Percentiles rank a stretch among this genome's conserved stretches.
Evolutionary conservation across 2,888 invertebrate species (phyloP).

Genomic region (Eupithecia dodoneata): DNA sequence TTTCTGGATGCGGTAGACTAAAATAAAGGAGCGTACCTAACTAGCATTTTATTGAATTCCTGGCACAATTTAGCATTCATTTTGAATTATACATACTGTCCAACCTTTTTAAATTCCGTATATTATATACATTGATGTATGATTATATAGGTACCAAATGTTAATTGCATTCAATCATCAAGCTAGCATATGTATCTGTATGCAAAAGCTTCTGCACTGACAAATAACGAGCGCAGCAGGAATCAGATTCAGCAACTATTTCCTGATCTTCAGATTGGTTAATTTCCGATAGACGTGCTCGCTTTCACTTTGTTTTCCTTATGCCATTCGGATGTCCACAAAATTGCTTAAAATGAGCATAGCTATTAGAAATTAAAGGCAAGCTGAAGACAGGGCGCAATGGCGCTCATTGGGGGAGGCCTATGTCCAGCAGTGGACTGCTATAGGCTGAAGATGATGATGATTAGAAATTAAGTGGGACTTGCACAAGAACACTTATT

Average conservation of each 20-base stretch:
- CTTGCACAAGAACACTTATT: neutral
- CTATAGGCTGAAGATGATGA: no score
- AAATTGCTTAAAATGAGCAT: conserved; percentile 39
- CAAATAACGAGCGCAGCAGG: conserved; percentile 44
- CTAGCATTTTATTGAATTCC: neutral
- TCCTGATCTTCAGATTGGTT: conserved; percentile 70
- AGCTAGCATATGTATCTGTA: neutral
- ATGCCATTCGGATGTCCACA: conserved; percentile 32
- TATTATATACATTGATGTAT: no score
- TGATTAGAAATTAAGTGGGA: neutral
- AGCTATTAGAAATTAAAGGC: no score
- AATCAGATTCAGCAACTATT: conserved; percentile 70
- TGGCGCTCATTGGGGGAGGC: neutral
- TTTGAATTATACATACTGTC: no score
- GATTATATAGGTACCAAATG: neutral
- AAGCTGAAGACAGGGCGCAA: no score
- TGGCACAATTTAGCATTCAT: neutral
- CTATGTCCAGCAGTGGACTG: no score
- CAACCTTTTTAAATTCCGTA: neutral
- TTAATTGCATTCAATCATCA: neutral
- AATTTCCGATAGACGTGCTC: conserved; percentile 64
- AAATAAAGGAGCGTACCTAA: neutral
- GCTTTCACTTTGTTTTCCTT: conserved; percentile 47
- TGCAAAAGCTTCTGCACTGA: neutral
- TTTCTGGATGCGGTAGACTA: neutral